A percentile compares a stretch with the other conserved stretches of the same genome.
Conservation (phyloP, 2,888 invertebrate species). For the Clistopyga incitator region DNA sequence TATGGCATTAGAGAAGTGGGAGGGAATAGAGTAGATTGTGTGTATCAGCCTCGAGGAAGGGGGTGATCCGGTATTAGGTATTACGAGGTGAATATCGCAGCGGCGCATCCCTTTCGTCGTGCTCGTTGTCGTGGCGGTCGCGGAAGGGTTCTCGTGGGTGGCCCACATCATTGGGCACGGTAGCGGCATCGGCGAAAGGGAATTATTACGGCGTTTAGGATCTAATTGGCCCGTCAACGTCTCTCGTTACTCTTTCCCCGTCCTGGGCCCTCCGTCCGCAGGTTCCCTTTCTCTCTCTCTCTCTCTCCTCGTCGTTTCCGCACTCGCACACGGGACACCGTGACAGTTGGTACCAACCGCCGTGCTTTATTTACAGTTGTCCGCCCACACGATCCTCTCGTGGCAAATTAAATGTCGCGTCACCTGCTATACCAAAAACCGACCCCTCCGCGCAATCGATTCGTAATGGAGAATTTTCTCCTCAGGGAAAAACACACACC, state of each 20-base stretch:
- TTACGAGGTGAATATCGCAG: conserved; percentile 24
- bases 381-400: conserved; percentile 55
- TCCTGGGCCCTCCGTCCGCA: conserved; percentile 42
- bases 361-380: conserved; percentile 72
- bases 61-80: conserved; percentile 37
- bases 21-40: conserved; percentile 6
- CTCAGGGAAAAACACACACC: neutral
- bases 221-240: conserved; percentile 83
- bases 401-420: conserved; percentile 80
- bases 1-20: conserved; percentile 52
- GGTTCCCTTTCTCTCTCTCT: conserved; percentile 48
- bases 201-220: conserved; percentile 79
- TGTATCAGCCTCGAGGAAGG: conserved; percentile 38
- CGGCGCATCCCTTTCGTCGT: conserved; percentile 53
- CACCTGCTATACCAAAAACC: conserved; percentile 67
- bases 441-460: conserved; percentile 22
- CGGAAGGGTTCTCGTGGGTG: neutral
- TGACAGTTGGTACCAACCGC: conserved; percentile 80
- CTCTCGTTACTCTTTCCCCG: conserved; percentile 77
- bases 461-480: conserved; percentile 27
- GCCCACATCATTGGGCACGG: conserved; percentile 30
- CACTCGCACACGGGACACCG: conserved; percentile 69
- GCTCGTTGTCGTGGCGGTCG: conserved; percentile 28
- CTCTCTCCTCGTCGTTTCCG: conserved; percentile 49
- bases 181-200: conserved; percentile 64